These are phyloP conservation scores for Platalea minor DNA, from an alignment of 2,797 vertebrate species.

Conservation along the genomic window DNA sequence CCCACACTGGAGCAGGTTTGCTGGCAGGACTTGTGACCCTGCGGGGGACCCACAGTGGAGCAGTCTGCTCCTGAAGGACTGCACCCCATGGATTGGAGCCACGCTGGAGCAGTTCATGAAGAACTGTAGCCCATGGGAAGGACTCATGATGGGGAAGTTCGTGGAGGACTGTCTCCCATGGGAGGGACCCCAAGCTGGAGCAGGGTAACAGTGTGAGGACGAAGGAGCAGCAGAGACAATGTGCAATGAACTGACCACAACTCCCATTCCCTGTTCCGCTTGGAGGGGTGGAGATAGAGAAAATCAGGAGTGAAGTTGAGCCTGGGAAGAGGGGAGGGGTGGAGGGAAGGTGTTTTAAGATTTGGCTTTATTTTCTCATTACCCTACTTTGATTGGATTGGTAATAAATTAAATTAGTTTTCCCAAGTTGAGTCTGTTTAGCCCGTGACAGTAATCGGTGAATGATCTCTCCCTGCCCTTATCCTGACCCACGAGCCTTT, in stretches of 20 bases:
- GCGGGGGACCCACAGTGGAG: background rate
- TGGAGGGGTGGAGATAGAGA: background rate
- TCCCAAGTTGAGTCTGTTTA: background rate
- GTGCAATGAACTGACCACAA: background rate
- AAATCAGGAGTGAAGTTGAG: background rate
- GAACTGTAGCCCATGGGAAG: background rate
- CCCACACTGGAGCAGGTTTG: background rate
- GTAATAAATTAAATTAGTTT: background rate
- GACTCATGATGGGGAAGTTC: background rate
- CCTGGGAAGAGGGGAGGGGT: background rate
- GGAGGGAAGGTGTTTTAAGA: background rate
- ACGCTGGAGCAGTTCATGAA: background rate
- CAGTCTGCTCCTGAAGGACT: background rate
- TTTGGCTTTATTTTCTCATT: background rate
- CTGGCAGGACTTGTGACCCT: no score
- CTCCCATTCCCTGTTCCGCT: rapidly evolving
- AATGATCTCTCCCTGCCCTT: background rate
- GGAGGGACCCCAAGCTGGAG: background rate
- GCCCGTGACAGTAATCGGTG: background rate
- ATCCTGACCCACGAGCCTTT: background rate
- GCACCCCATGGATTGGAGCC: background rate
- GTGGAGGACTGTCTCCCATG: background rate
- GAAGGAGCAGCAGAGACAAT: background rate
- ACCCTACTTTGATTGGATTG: background rate
- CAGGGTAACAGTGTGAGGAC: background rate